phyloP scores from a whole-genome alignment of 2,888 invertebrate genomes.

The Atethmia centrago region DNA sequence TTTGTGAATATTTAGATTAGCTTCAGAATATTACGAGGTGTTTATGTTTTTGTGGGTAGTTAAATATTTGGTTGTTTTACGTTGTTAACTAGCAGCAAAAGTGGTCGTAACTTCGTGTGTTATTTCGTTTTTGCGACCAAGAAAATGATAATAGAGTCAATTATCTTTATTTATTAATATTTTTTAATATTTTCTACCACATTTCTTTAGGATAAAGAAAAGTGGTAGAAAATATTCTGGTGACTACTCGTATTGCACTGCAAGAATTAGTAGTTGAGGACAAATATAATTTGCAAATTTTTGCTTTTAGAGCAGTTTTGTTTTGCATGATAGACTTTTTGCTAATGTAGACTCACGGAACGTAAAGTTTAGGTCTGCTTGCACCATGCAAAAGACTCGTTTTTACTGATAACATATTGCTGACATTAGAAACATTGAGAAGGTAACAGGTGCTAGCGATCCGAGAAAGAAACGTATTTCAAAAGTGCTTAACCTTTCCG shows the following conservation, averaged over 20 bases:
- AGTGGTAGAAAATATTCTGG: not conserved
- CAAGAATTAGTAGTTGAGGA: not conserved
- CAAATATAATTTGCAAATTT: slow-evolving; percentile 10
- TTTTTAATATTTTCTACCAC: no score
- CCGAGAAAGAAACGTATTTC: not conserved
- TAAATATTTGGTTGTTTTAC: slow-evolving; percentile 31
- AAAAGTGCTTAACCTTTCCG: slow-evolving; percentile 13
- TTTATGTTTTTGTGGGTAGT: slow-evolving; percentile 24
- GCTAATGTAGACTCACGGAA: not conserved
- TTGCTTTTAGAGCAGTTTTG: slow-evolving; percentile 9
- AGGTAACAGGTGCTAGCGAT: slow-evolving; percentile 17
- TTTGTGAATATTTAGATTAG: slow-evolving; percentile 60
- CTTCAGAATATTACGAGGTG: slow-evolving; percentile 39
- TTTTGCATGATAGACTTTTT: not conserved
- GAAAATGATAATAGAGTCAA: not conserved
- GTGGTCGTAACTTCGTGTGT: slow-evolving; percentile 12
- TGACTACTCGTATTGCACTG: not conserved
- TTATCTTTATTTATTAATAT: no score
- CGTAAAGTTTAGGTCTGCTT: not conserved
- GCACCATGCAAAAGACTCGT: no score
- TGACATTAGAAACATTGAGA: not conserved
- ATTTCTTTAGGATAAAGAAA: not conserved
- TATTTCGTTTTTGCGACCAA: slow-evolving; percentile 19
- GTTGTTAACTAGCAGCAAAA: slow-evolving; percentile 2
- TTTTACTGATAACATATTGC: slow-evolving; percentile 3